phyloP scores from a whole-genome alignment of 2,888 invertebrate species.

The Phrixothrix hirtus region DNA sequence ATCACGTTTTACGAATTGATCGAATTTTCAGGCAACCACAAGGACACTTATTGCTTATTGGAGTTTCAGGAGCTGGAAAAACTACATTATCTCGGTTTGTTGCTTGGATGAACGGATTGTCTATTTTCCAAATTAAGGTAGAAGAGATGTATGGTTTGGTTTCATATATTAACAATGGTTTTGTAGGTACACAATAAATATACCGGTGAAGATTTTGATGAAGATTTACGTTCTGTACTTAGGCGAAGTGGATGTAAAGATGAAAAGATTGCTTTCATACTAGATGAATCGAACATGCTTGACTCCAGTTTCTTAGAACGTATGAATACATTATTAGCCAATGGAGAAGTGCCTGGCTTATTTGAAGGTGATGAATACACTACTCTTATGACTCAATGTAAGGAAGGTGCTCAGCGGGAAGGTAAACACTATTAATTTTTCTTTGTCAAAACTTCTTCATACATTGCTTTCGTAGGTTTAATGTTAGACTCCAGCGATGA shows the following conservation, averaged over 20 bases:
- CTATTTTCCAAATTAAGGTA: conserved; percentile 98
- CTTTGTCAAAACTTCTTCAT: conserved; percentile 3
- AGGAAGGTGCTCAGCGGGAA: conserved; percentile 97
- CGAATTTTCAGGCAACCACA: conserved; percentile 99
- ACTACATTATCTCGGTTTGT: conserved; percentile 98
- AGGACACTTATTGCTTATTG: conserved; percentile 95
- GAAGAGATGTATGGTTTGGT: background rate
- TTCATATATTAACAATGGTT: background rate
- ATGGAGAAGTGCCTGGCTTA: conserved; percentile 95
- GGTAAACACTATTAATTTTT: conserved; percentile 52
- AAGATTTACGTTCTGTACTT: conserved; percentile 89
- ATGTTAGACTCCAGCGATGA: conserved; percentile 99
- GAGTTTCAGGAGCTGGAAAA: conserved; percentile 98
- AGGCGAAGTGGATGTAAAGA: conserved; percentile 89
- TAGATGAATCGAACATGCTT: conserved; percentile 98
- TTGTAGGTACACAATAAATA: conserved; percentile 95
- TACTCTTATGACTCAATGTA: conserved; percentile 99
- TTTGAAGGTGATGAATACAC: conserved; percentile 98
- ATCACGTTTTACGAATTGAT: conserved; percentile 98
- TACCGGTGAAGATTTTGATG: conserved; percentile 98
- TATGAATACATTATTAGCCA: conserved; percentile 98
- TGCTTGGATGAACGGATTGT: conserved; percentile 99
- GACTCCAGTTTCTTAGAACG: conserved; percentile 98
- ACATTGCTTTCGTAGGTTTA: conserved; percentile 59
- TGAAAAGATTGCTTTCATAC: conserved; percentile 98